These are phyloP conservation scores for Acromyrmex echinatior DNA, from an alignment of 1,140 invertebrate genomes.

Conservation along the genomic window DNA sequence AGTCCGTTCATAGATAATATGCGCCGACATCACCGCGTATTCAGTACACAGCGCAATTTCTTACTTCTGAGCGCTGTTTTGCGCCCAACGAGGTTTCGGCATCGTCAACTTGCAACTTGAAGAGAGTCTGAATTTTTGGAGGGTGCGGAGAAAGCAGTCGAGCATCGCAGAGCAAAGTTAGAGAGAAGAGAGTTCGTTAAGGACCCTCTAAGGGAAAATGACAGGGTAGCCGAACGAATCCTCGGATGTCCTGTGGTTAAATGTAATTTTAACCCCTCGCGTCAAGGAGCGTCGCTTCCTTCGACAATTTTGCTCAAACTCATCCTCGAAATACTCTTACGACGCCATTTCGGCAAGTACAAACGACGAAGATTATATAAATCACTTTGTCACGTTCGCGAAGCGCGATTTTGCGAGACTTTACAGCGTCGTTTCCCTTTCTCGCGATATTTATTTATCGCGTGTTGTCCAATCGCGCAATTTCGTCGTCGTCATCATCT, in stretches of 20 bases:
- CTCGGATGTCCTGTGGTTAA: slow-evolving; percentile 69
- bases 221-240: slow-evolving; percentile 77
- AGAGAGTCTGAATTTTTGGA: slow-evolving; percentile 59
- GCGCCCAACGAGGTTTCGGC: not conserved
- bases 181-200: slow-evolving; percentile 73
- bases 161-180: slow-evolving; percentile 20
- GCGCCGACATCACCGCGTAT: not conserved
- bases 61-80: not conserved
- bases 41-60: not conserved
- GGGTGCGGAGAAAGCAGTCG: not conserved
- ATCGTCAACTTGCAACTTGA: not conserved
- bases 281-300: slow-evolving; percentile 53
- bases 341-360: not conserved
- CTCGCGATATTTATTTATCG: slow-evolving; percentile 26
- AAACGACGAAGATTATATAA: not conserved
- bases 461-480: not conserved
- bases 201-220: slow-evolving; percentile 77
- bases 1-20: not conserved
- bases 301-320: slow-evolving; percentile 57
- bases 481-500: slow-evolving; percentile 4
- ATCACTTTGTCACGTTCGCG: not conserved
- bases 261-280: slow-evolving; percentile 72
- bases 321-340: not conserved
- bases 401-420: not conserved
- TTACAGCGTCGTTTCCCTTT: not conserved